Base-by-base conservation (phyloP, 2,797 vertebrate genomes). In the Euphonia xanthogaster region DNA sequence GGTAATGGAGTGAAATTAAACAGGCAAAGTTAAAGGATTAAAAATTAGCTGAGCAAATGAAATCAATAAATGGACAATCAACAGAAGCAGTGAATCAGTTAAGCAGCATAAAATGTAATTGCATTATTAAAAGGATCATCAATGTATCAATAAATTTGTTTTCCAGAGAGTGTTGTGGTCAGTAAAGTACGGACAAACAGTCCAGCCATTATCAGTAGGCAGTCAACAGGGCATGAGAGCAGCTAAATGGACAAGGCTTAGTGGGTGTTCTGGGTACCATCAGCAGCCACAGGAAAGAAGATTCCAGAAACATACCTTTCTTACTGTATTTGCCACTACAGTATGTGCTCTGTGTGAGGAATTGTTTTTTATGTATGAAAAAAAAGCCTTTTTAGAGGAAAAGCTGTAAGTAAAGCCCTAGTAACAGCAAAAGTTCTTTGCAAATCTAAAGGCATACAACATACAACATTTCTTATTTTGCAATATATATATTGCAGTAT, bases 31-130 rank as follows among this genome's bases (percentile, higher is more conserved):
- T 93, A 79, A 85, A 94, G 54, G 70, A 94, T 86, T 95, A 92
- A 93, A 95, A 91, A 93, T 94, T 88, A 91, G 57, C 47, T 84
- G 7, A 90, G 73, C 57, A 92, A 95, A 96, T 89, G 53, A 93
- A 91, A 93, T 96, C 89, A 87, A 24, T 94, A 86, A 79, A 40
- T 68, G 61, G 55, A 73, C 70, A 73, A 90, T 90, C 65, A 83
- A 60, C 39, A 81, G 74, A 87, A 78, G 50, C 14, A 81, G 22
- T 16, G 58, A 83, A 90, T 77, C 48, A 84, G 30, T 87, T 92
- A 90, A 96, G 45, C 21, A 88, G 50, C n/a, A 93, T 76, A 44
- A 84, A 95, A 71, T 17, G 10, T 82, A 93, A 94, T 76, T 82
- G 24, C 20, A 22, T 92, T 93, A 88, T 92, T 95, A 92, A 86